Conservation (phyloP, 2,797 vertebrate species). For the Falco berigora region DNA sequence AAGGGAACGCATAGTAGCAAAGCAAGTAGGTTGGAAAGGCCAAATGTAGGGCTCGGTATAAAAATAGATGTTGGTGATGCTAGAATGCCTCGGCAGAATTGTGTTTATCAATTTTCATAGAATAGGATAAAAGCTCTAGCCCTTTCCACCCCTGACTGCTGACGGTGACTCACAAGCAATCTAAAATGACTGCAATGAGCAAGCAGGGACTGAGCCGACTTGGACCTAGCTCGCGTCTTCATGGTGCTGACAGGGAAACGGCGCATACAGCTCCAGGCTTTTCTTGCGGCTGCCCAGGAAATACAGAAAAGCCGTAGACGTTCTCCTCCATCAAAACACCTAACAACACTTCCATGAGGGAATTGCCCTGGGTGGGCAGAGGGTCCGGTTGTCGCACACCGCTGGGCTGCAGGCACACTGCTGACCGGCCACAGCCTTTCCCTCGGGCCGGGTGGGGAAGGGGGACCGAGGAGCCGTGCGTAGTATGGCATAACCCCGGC, state of each 20-base stretch:
- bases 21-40: neutral
- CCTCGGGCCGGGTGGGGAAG: neutral
- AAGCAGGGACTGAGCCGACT: neutral
- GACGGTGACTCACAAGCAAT: neutral
- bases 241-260: rapidly evolving
- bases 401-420: rapidly evolving
- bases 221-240: neutral
- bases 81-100: neutral
- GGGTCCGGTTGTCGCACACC: rapidly evolving
- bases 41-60: neutral
- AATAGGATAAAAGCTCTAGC: neutral
- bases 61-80: neutral
- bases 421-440: neutral
- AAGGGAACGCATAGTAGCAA: neutral
- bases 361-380: neutral
- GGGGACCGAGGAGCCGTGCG: too few relatives aligned
- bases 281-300: neutral
- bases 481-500: too few relatives aligned
- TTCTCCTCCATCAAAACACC: neutral
- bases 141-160: neutral
- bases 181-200: neutral
- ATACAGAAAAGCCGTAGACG: rapidly evolving
- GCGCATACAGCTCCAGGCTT: neutral
- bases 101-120: neutral
- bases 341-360: rapidly evolving